Conservation (phyloP, 1,140 invertebrate genomes). For the Heterodera carotae region DNA sequence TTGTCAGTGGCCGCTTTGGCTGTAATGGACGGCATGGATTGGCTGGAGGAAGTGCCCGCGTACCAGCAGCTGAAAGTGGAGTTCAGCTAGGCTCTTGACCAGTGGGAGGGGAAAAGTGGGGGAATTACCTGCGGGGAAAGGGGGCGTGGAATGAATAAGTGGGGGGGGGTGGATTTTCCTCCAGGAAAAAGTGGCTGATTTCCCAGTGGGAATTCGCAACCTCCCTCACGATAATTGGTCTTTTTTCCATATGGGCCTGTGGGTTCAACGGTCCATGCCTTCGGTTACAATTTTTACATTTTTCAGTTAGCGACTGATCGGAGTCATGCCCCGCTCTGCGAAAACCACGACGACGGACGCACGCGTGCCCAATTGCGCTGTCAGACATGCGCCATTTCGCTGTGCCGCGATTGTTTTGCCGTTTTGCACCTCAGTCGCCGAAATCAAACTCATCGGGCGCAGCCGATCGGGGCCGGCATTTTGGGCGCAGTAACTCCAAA, state of each 20-base stretch:
- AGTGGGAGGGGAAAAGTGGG: too few species aligned
- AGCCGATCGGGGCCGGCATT: slow-evolving; percentile 43
- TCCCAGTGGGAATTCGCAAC: too few species aligned
- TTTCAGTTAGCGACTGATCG: slow-evolving; percentile 32
- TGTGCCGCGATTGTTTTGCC: slow-evolving; percentile 89
- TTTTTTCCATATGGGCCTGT: too few species aligned
- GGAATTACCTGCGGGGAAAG: too few species aligned
- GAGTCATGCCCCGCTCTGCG: slow-evolving; percentile 73
- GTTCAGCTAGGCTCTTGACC: too few species aligned
- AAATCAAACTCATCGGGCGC: slow-evolving; percentile 69
- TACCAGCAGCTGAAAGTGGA: slow-evolving; percentile 72
- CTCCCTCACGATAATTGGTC: too few species aligned
- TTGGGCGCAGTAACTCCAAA: slow-evolving; percentile 30
- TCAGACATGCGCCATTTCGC: slow-evolving; percentile 77
- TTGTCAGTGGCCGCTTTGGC: slow-evolving; percentile 86
- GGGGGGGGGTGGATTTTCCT: too few species aligned
- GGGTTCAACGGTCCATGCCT: too few species aligned
- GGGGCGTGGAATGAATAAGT: too few species aligned
- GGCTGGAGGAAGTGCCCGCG: slow-evolving; percentile 72
- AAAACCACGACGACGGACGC: slow-evolving; percentile 93
- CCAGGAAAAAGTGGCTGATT: too few species aligned
- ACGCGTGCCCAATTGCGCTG: slow-evolving; percentile 89
- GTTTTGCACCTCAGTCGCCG: slow-evolving; percentile 86
- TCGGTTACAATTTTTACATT: slow-evolving; percentile 40
- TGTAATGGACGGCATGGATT: slow-evolving; percentile 69